Evolutionary conservation across 2,888 invertebrate genomes (phyloP).

Genomic region (Diploptera punctata): DNA sequence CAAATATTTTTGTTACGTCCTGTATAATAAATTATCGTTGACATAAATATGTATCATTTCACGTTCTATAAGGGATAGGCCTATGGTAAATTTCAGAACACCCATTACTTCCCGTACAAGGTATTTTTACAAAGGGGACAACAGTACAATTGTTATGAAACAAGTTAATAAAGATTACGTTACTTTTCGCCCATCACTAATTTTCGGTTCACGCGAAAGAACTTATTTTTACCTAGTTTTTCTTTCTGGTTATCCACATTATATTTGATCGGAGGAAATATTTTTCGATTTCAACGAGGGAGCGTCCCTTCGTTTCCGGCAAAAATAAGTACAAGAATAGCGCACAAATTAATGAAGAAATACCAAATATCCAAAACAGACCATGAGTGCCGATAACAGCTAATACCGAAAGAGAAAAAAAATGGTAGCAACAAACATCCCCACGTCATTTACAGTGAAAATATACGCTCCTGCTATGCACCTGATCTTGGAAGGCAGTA

Average conservation of each 20-base stretch:
- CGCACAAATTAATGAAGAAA: slow-evolving; percentile 52
- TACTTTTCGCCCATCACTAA: too few species aligned
- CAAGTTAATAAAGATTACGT: too few species aligned
- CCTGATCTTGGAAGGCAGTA: background rate
- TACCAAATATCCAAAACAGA: slow-evolving; percentile 66
- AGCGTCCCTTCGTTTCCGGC: slow-evolving; percentile 68
- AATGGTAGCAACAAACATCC: background rate
- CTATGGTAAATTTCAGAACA: too few species aligned
- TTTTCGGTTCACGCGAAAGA: too few species aligned
- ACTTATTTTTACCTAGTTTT: too few species aligned
- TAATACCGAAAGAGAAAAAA: background rate
- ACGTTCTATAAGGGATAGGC: too few species aligned
- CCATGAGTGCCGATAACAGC: background rate
- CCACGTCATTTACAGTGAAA: background rate
- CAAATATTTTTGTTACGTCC: too few species aligned
- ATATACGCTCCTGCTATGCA: background rate
- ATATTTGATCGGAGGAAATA: background rate
- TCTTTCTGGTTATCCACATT: background rate
- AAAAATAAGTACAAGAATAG: background rate
- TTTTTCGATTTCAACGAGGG: slow-evolving; percentile 76
- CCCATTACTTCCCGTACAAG: too few species aligned
- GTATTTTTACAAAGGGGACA: too few species aligned
- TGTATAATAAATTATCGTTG: too few species aligned
- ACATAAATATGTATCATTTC: too few species aligned
- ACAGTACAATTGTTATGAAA: too few species aligned